Conservation (phyloP, 1,140 invertebrate species). For the Rhyzopertha dominica region DNA sequence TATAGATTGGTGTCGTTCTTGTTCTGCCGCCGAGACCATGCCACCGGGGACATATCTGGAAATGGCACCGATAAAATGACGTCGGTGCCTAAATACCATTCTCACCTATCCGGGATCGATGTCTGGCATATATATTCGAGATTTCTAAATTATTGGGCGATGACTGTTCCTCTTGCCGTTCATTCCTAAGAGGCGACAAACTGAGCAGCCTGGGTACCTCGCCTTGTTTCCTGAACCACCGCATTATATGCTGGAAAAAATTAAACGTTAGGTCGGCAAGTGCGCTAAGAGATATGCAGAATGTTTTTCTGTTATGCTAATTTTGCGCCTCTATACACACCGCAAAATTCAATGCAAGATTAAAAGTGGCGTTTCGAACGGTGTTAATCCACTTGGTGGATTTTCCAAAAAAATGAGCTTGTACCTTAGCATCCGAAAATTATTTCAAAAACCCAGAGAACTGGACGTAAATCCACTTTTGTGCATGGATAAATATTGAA, state of each 20-base stretch:
- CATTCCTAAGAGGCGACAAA: conserved; percentile 58
- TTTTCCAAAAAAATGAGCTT: too few species aligned
- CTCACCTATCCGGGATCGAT: conserved; percentile 50
- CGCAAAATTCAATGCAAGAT: too few species aligned
- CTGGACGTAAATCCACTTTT: too few species aligned
- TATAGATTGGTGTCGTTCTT: conserved; percentile 64
- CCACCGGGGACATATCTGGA: conserved; percentile 62
- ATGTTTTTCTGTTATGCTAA: too few species aligned
- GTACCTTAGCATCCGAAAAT: too few species aligned
- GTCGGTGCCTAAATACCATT: conserved; percentile 13
- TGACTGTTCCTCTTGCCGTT: conserved; percentile 19
- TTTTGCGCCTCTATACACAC: too few species aligned
- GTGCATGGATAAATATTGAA: too few species aligned
- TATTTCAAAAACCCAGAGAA: too few species aligned
- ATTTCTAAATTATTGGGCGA: conserved; percentile 20
- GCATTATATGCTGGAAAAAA: conserved; percentile 48
- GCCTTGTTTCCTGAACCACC: conserved; percentile 63
- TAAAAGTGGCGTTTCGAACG: too few species aligned
- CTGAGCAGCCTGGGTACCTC: conserved; percentile 64
- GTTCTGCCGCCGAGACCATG: conserved; percentile 60
- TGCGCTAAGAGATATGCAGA: too few species aligned
- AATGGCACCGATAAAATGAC: too few species aligned
- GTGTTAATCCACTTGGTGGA: too few species aligned
- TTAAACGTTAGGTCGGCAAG: neutral
- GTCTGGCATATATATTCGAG: conserved; percentile 37